Evolutionary conservation across 2,113 vertebrate species (phyloP).

Genomic region (Neofelis nebulosa): DNA sequence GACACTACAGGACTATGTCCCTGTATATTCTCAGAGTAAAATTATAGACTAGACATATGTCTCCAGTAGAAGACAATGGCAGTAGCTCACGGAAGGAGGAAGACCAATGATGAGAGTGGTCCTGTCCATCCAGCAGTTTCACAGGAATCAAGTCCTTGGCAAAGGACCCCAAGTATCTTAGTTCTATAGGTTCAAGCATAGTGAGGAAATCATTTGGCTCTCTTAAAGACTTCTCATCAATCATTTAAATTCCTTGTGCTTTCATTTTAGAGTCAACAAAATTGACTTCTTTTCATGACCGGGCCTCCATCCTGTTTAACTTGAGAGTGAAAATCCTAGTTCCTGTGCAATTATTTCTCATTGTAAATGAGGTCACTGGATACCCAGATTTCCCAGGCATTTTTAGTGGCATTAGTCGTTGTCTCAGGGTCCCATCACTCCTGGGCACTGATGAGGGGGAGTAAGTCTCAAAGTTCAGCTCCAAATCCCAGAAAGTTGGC

Average conservation of each 20-base stretch:
- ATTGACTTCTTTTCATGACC: neutral
- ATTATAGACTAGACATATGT: neutral
- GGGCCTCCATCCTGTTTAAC: neutral
- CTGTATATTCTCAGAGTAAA: neutral
- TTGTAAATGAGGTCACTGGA: neutral
- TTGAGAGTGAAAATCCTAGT: neutral
- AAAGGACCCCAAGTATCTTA: neutral
- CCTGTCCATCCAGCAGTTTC: neutral
- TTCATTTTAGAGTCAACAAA: neutral
- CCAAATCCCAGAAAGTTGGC: neutral
- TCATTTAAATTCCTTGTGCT: conserved; percentile 10
- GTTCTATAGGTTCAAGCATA: neutral
- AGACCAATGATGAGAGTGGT: too few relatives aligned
- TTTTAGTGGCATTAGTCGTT: neutral
- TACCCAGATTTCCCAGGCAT: neutral
- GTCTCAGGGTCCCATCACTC: neutral
- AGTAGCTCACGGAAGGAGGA: neutral
- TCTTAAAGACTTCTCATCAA: neutral
- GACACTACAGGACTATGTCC: neutral
- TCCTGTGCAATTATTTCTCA: neutral
- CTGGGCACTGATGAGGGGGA: neutral
- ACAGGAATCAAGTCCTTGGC: neutral
- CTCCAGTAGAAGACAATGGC: neutral
- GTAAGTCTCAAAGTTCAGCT: neutral
- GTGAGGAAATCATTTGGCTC: neutral